Conservation (phyloP, 1,140 invertebrate genomes). For the Thalassaphorura encarpata region DNA sequence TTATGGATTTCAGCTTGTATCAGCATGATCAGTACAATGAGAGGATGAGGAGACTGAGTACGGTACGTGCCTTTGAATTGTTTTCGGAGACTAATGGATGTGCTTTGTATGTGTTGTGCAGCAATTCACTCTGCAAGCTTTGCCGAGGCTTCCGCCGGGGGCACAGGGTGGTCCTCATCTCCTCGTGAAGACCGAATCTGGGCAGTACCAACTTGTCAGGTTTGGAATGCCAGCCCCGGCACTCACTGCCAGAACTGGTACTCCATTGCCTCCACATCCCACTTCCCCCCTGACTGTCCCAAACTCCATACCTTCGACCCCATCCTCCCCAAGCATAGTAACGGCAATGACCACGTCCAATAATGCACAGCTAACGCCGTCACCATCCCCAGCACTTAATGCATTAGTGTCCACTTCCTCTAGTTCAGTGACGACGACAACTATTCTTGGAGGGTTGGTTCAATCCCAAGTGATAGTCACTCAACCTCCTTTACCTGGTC, state of each 20-base stretch:
- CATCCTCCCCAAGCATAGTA: neutral
- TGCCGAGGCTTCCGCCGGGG: slow-evolving; percentile 68
- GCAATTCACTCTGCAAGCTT: slow-evolving; percentile 69
- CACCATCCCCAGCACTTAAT: neutral
- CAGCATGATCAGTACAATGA: slow-evolving; percentile 22
- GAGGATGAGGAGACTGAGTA: slow-evolving; percentile 26
- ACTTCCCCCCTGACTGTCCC: slow-evolving; percentile 39
- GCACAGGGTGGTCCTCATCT: slow-evolving; percentile 60
- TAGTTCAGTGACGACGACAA: neutral
- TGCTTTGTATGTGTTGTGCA: slow-evolving; percentile 44
- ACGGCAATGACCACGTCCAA: neutral
- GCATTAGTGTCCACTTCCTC: slow-evolving; percentile 7
- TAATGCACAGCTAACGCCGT: neutral
- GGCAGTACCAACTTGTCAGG: slow-evolving; percentile 80
- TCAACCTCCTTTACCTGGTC: too few species aligned
- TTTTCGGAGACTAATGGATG: slow-evolving; percentile 32
- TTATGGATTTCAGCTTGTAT: neutral
- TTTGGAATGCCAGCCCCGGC: slow-evolving; percentile 55
- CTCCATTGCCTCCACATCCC: slow-evolving; percentile 12
- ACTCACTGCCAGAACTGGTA: slow-evolving; percentile 45
- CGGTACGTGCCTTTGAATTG: slow-evolving; percentile 29
- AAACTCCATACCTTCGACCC: slow-evolving; percentile 9
- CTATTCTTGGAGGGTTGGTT: neutral
- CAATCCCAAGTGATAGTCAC: too few species aligned
- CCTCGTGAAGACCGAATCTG: slow-evolving; percentile 71